These are phyloP conservation scores for Xanthorhoe designata DNA, from an alignment of 2,888 invertebrate species.

Conservation along the genomic window DNA sequence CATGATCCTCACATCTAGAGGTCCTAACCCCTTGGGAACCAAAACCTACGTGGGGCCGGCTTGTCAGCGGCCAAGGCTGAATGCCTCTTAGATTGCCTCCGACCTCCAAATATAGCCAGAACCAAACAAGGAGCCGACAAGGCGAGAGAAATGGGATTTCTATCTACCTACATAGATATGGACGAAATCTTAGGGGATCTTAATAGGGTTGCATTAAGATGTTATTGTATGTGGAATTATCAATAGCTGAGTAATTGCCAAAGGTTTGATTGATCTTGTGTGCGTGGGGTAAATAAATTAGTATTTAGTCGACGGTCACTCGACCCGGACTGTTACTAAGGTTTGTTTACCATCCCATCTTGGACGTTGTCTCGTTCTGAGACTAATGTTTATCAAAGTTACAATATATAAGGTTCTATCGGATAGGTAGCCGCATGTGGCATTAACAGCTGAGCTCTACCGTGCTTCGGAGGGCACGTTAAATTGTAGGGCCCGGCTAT, in stretches of 20 bases:
- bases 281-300: slow-evolving; percentile 34
- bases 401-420: too few relatives aligned
- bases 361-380: not conserved
- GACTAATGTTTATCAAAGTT: not conserved
- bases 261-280: slow-evolving; percentile 37
- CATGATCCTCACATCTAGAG: slow-evolving; percentile 45
- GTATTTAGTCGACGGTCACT: slow-evolving; percentile 28
- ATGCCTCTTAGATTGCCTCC: slow-evolving; percentile 81
- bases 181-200: slow-evolving; percentile 43
- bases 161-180: slow-evolving; percentile 30
- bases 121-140: slow-evolving; percentile 76
- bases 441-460: too few relatives aligned
- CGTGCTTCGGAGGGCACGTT: too few relatives aligned
- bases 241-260: slow-evolving; percentile 45
- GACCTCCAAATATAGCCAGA: slow-evolving; percentile 73
- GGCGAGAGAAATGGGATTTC: slow-evolving; percentile 61
- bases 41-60: slow-evolving; percentile 73
- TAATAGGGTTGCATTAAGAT: slow-evolving; percentile 49
- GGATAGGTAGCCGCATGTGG: too few relatives aligned
- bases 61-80: slow-evolving; percentile 73
- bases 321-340: slow-evolving; percentile 22
- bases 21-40: slow-evolving; percentile 69
- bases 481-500: too few relatives aligned
- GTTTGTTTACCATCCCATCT: slow-evolving; percentile 25
- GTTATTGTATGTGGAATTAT: slow-evolving; percentile 45